Evolutionary conservation across 2,113 vertebrate species (phyloP).

Genomic region (Ivindomyrus marchei): DNA sequence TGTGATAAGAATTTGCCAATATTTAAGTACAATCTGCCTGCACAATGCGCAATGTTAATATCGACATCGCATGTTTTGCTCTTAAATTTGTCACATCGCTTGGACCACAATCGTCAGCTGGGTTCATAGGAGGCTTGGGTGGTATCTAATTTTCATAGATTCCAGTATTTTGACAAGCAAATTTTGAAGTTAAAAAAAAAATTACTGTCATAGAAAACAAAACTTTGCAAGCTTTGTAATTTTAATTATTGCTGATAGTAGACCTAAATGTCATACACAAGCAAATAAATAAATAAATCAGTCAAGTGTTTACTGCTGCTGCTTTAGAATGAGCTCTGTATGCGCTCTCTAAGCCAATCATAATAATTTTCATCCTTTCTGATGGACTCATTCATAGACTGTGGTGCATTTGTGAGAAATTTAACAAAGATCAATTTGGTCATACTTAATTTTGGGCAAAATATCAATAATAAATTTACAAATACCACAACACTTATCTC

Average conservation of each 20-base stretch:
- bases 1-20: not conserved
- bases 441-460: not conserved
- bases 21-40: not conserved
- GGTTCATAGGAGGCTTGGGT: not conserved
- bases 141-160: not conserved
- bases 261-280: not conserved
- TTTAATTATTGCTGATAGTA: not conserved
- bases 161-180: not conserved
- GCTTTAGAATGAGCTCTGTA: not conserved
- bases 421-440: not conserved
- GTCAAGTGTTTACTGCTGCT: not conserved
- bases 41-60: not conserved
- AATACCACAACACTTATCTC: not conserved
- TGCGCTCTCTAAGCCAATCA: not conserved
- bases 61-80: too few relatives aligned
- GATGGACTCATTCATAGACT: not conserved
- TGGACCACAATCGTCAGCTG: not conserved
- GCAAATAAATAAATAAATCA: not conserved
- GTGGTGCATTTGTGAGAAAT: not conserved
- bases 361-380: not conserved
- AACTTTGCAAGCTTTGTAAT: not conserved
- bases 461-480: not conserved
- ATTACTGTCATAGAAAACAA: not conserved
- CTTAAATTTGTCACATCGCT: too few relatives aligned
- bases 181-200: not conserved